Conservation (phyloP, 2,797 vertebrate genomes). For the Neomorphus geoffroyi region DNA sequence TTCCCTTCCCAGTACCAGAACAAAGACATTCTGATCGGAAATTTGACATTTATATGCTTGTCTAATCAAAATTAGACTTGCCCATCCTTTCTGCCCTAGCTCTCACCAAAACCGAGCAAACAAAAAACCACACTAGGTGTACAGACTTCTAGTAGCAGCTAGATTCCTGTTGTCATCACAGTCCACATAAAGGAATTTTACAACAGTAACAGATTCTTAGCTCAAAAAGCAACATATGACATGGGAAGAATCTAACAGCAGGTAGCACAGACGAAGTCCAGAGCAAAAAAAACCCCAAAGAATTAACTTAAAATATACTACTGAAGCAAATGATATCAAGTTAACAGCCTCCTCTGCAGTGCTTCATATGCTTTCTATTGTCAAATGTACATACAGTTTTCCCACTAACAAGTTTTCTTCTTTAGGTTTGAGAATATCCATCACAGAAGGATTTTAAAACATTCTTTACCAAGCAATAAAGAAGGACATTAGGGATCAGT, state of each 20-base stretch:
- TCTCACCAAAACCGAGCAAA: not conserved
- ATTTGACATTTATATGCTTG: not conserved
- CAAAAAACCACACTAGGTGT: not conserved
- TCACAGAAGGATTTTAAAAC: not conserved
- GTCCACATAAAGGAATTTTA: not conserved
- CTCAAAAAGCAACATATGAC: not conserved
- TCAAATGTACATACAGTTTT: not conserved
- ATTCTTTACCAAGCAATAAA: not conserved
- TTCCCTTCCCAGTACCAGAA: not conserved
- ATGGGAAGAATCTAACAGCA: not conserved
- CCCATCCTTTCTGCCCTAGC: not conserved
- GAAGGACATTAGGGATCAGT: not conserved
- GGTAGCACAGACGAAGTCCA: not conserved
- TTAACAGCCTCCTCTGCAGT: not conserved
- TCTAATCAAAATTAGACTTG: not conserved
- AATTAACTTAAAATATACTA: not conserved
- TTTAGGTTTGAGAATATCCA: not conserved
- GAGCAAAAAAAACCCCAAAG: not conserved
- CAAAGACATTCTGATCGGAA: not conserved
- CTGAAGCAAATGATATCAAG: not conserved
- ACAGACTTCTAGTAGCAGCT: not conserved
- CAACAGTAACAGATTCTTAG: not conserved
- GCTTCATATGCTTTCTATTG: not conserved
- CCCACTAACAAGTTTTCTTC: not conserved
- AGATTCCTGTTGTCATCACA: not conserved